Conservation (phyloP, 2,888 invertebrate species). For the Aradus depressus region DNA sequence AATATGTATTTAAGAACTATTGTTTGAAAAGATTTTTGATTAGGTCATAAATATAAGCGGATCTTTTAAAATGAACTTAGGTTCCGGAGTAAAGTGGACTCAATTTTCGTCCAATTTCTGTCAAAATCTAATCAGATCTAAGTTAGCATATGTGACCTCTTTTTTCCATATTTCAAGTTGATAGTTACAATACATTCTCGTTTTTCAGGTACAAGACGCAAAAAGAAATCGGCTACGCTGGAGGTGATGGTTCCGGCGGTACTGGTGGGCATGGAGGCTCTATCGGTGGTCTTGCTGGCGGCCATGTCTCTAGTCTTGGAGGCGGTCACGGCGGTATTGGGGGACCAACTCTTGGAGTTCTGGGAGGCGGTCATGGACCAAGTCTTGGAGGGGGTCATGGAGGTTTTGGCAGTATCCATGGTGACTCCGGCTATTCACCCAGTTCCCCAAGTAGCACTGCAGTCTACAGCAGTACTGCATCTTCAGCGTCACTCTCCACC, state of each 20-base stretch:
- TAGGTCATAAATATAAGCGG: not conserved
- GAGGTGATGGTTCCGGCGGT: not conserved
- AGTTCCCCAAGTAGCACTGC: slow-evolving; percentile 17
- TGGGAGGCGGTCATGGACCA: no score
- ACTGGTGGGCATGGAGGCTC: not conserved
- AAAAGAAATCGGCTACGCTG: slow-evolving; percentile 24
- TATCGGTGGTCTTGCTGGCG: not conserved
- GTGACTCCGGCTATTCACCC: slow-evolving; percentile 7
- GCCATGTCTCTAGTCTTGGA: not conserved
- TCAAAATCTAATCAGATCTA: no score
- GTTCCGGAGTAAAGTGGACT: no score
- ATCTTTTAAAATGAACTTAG: no score
- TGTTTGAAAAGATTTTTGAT: not conserved
- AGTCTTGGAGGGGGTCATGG: not conserved
- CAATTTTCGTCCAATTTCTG: no score
- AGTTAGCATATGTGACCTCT: no score
- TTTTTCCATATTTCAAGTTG: no score
- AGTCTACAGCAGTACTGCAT: slow-evolving; percentile 15
- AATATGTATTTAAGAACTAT: not conserved
- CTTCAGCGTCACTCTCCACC: slow-evolving; percentile 11
- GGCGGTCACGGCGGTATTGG: not conserved
- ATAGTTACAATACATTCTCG: not conserved
- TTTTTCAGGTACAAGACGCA: slow-evolving; percentile 29
- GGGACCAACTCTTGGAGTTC: not conserved
- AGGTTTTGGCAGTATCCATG: not conserved